Evolutionary conservation across 35 echinoderm and acorn worm species (phyloP), one percentile per base, ranked within the genome.

Genomic region (Chiridota heheva): DNA sequence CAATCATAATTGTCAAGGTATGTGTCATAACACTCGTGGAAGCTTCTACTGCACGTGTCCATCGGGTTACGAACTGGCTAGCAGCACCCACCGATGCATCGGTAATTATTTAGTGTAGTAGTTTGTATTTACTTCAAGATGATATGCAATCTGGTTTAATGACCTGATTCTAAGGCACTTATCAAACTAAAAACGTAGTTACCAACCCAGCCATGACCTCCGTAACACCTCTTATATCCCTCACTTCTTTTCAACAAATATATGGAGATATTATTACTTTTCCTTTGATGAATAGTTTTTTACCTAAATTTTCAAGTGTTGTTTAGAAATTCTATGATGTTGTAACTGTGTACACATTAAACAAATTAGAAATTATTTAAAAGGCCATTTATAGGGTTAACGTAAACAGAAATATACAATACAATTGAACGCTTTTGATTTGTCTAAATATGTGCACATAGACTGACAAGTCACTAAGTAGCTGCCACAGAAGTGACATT

Each of bases 11-110:
- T 89, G 87, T 60, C 67, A 84, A 58, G 81, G 82, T 2, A 36
- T 71, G 1, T 91, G 89, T 91, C 34, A 53, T 4, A 91, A 91
- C 43, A 86, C 82, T n/a, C 63, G 63, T 17, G 89, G 89, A 7
- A 80, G 73, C 45, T 91, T 81, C 44, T 17, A 25, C 16, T 91
- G 89, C 53, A 48, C 42, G 1, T 91, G 89, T 45, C 89, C 89
- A 22, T 5, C 36, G 16, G 89, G 89, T 24, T 91, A 91, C 35
- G 57, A 49, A 18, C 34, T 84, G 26, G 26, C 35, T 25, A 15
- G 16, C 13, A 42, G 69, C 37, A 8, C 42, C 7, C 24, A 17
- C 10, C 38, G 24, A 40, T 82, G 80, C 27, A 31, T 5, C 22
- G 80, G 80, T 82, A 69, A 82, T 41, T 51, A 0, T 34, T 34